Conservation (phyloP, 2,888 invertebrate species). For the Papilio elwesi region DNA sequence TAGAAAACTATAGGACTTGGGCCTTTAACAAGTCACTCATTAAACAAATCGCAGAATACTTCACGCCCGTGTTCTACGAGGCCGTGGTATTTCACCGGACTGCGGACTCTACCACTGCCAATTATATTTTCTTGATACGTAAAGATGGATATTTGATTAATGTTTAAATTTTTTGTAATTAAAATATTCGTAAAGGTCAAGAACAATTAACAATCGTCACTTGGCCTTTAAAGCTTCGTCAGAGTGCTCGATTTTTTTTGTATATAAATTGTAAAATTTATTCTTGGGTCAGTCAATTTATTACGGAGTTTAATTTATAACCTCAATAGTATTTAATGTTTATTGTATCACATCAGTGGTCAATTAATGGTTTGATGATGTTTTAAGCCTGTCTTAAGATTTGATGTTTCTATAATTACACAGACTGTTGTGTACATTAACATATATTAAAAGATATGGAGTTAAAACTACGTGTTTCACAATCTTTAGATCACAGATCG, state of each 20-base stretch:
- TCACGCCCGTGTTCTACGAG: too few relatives aligned
- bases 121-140: too few relatives aligned
- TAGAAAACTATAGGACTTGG: background rate
- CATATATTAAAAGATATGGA: background rate
- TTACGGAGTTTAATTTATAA: constrained; percentile 29
- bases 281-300: constrained; percentile 22
- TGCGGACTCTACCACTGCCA: background rate
- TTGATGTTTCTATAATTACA: constrained; percentile 1
- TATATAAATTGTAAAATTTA: constrained; percentile 23
- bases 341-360: constrained; percentile 18
- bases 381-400: constrained; percentile 4
- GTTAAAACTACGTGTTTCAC: background rate
- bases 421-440: background rate
- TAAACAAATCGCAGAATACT: background rate
- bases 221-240: constrained; percentile 43
- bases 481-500: background rate
- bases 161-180: constrained; percentile 36
- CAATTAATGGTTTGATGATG: constrained; percentile 27
- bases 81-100: too few relatives aligned
- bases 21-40: background rate
- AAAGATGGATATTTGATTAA: constrained; percentile 17
- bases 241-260: background rate
- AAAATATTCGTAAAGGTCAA: constrained; percentile 45
- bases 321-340: constrained; percentile 23
- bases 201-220: constrained; percentile 42